Conservation (phyloP, 2,797 vertebrate species). For the Triplophysa bombifrons region DNA sequence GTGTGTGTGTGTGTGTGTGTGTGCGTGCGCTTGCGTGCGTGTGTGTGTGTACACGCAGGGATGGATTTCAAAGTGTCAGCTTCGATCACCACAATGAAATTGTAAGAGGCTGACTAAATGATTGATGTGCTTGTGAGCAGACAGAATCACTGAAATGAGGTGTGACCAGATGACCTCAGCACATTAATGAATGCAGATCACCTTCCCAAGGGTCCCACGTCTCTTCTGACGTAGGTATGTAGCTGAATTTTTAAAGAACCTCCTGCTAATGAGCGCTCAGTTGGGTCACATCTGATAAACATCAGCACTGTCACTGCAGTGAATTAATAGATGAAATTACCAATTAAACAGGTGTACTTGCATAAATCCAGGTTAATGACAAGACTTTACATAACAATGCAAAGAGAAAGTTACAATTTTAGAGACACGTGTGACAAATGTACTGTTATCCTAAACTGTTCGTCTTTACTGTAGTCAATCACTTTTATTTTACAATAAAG, state of each 20-base stretch:
- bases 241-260: background rate
- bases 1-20: no score
- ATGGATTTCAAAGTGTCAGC: slow-evolving; percentile 24
- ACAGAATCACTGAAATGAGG: slow-evolving; percentile 38
- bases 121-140: slow-evolving; percentile 22
- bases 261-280: background rate
- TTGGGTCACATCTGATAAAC: slow-evolving; percentile 12
- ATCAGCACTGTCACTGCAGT: background rate
- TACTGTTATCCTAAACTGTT: background rate
- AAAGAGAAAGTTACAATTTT: background rate
- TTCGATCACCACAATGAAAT: slow-evolving; percentile 28
- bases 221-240: slow-evolving; percentile 11
- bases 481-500: slow-evolving; percentile 9
- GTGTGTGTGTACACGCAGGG: slow-evolving; percentile 2
- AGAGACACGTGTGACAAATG: background rate
- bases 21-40: no score
- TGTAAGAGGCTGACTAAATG: slow-evolving; percentile 30
- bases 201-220: background rate
- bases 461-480: background rate
- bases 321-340: slow-evolving; percentile 13
- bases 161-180: slow-evolving; percentile 41
- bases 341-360: slow-evolving; percentile 13
- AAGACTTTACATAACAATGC: background rate
- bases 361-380: background rate
- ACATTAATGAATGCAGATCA: slow-evolving; percentile 32